Percentiles rank a stretch among this genome's conserved stretches.
phyloP scores from a whole-genome alignment of 2,113 vertebrate genomes.

The Anolis sagrei region DNA sequence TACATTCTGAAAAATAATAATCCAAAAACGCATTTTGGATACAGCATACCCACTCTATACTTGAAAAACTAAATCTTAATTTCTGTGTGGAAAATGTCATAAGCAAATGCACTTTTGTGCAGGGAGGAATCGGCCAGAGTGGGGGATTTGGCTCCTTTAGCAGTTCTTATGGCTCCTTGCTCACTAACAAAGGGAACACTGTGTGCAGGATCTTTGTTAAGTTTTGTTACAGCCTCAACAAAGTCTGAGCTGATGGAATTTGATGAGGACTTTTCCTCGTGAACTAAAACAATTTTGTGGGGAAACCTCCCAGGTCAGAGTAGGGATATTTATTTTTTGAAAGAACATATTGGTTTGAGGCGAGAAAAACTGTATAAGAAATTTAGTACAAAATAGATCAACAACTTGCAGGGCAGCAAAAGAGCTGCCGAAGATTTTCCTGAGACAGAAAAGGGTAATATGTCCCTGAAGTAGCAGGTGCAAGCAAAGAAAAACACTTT shows the following conservation, averaged over 20 bases:
- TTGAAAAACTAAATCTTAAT: background rate
- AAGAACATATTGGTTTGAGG: background rate
- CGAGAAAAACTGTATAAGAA: background rate
- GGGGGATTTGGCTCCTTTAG: background rate
- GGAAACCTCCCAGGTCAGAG: background rate
- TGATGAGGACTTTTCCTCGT: background rate
- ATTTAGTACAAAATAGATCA: background rate
- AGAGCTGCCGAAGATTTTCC: background rate
- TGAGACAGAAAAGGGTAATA: background rate
- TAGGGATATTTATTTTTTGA: background rate
- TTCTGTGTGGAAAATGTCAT: background rate
- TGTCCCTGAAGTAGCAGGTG: background rate
- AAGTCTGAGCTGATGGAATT: slow-evolving; percentile 6
- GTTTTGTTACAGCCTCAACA: background rate
- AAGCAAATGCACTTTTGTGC: background rate
- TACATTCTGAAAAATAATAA: too few relatives aligned
- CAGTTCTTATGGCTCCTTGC: background rate
- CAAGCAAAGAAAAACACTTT: too few relatives aligned
- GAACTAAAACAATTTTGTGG: background rate
- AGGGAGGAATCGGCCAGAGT: too few relatives aligned
- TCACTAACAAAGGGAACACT: slow-evolving; percentile 16
- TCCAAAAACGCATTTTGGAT: too few relatives aligned
- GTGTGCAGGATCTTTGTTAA: background rate
- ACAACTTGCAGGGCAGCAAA: background rate
- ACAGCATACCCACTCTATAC: too few relatives aligned